Base-by-base conservation (phyloP, 2,797 vertebrate genomes). In the Aulostomus chinensis region DNA sequence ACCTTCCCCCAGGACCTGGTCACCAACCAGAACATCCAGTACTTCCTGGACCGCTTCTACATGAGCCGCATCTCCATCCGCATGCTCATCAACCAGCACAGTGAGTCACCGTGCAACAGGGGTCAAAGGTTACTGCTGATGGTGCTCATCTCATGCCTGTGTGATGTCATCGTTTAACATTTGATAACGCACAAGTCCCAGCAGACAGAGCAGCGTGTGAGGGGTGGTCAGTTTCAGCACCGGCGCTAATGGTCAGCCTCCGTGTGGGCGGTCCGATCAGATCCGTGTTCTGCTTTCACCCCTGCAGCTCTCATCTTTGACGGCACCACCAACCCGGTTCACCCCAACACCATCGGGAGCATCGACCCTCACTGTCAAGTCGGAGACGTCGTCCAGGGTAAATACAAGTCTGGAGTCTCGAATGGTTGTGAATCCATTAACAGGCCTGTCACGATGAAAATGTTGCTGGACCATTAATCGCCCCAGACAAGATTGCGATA, bases 21-120 rank as follows among this genome's bases (percentile, higher is more conserved):
- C 18, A 94, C 95, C 76, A 96, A 94, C 87, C 96, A 96, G 83
- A 98, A 98, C 85, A 95, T 97, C 66, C 94, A 98, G 81, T 98
- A 98, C 78, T 98, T 98, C 82, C 86, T 98, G 43, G 96, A 98
- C 63, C 94, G 96, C 30, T 96, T 98, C 90, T 98, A 97, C 90
- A 89, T 94, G 88, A 98, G 96, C 85, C 94, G 96, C 53, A 98
- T 98, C 80, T 98, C 96, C 39, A 98, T 98, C 72, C 94, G 96
- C 16, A 98, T 98, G 96, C 94, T 98, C 38, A 91, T 98, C 86
- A 98, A 98, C 91, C 96, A 98, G 83, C 96, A 98, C 89, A 95
- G 96, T 97, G 86, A 91, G 94, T 71, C 3, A 2, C 38, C 24
- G 8, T 17, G 38, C 12, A 12, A 24, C 38, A 4, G 9, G 20